Conservation (phyloP, 2,888 invertebrate species). For the Cheilosia grossa region DNA sequence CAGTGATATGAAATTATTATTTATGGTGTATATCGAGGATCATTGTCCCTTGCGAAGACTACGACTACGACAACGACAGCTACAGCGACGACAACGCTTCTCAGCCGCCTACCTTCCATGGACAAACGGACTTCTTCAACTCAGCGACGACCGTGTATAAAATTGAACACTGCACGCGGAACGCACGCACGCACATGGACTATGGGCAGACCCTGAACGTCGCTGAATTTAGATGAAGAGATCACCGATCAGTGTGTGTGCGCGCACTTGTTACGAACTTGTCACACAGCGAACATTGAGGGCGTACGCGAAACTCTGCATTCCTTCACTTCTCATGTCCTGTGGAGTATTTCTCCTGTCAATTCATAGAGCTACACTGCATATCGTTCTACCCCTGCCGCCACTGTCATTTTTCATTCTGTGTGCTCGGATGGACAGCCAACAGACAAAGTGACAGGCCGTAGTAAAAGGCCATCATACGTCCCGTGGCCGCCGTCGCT, state of each 20-base stretch:
- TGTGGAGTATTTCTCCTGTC: conserved; percentile 63
- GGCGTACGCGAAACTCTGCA: conserved; percentile 60
- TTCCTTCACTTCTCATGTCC: conserved; percentile 61
- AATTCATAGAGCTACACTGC: conserved; percentile 55
- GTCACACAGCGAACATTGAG: conserved; percentile 67
- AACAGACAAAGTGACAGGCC: conserved; percentile 67
- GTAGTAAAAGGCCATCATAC: conserved; percentile 40
- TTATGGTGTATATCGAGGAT: conserved; percentile 63
- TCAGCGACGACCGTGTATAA: neutral
- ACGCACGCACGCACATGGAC: conserved; percentile 5
- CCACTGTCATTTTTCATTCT: conserved; percentile 54
- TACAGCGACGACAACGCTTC: conserved; percentile 29
- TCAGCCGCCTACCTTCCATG: conserved; percentile 21
- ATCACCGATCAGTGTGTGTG: conserved; percentile 71
- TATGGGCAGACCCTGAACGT: conserved; percentile 22
- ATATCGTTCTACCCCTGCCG: neutral
- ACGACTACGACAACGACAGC: neutral
- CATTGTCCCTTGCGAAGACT: conserved; percentile 46
- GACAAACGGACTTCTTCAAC: conserved; percentile 27
- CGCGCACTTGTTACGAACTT: conserved; percentile 74
- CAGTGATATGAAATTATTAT: conserved; percentile 71
- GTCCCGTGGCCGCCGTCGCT: conserved; percentile 10
- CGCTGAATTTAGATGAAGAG: conserved; percentile 71
- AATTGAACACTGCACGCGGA: neutral
- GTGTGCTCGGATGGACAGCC: conserved; percentile 42